Percentiles rank a stretch among this genome's conserved stretches.
These are phyloP conservation scores for Amphipyra tragopoginis DNA, from an alignment of 2,888 invertebrate species.

Conservation along the genomic window DNA sequence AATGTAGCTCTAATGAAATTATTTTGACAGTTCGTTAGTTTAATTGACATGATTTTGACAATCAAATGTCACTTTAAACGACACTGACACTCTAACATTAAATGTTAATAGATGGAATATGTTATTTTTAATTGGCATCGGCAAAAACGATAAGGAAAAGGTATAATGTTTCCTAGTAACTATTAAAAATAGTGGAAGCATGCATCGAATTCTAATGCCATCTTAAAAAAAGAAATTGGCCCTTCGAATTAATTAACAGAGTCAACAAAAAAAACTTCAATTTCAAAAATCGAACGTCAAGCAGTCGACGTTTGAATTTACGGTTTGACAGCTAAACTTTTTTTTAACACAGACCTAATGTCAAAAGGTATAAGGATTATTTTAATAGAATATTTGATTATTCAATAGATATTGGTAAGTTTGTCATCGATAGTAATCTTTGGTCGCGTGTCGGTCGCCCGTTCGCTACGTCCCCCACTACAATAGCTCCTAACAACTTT, in stretches of 20 bases:
- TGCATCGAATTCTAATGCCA: slow-evolving; percentile 3
- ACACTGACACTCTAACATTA: slow-evolving; percentile 12
- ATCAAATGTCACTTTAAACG: slow-evolving; percentile 12
- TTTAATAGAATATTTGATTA: slow-evolving; percentile 58
- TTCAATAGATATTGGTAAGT: slow-evolving; percentile 69
- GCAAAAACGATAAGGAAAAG: slow-evolving; percentile 1
- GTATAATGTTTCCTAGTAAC: slow-evolving; percentile 3
- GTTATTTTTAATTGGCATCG: slow-evolving; percentile 37
- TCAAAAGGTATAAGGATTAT: slow-evolving; percentile 61
- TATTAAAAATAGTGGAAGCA: slow-evolving; percentile 15
- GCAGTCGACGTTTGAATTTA: slow-evolving; percentile 52
- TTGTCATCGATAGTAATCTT: slow-evolving; percentile 80
- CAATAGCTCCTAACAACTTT: slow-evolving; percentile 79
- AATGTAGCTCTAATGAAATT: not conserved
- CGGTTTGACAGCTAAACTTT: slow-evolving; percentile 26
- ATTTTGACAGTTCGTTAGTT: slow-evolving; percentile 9
- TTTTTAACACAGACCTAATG: slow-evolving; percentile 21
- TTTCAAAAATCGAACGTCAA: slow-evolving; percentile 76
- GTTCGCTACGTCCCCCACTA: slow-evolving; percentile 69
- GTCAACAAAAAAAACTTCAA: slow-evolving; percentile 35
- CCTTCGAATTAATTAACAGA: slow-evolving; percentile 44
- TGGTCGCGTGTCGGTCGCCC: slow-evolving; percentile 78
- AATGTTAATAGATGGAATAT: slow-evolving; percentile 32
- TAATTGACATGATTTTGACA: slow-evolving; percentile 32
- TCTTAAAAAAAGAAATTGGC: slow-evolving; percentile 30